Conservation (phyloP, 2,888 invertebrate species). For the Harmothoe impar region DNA sequence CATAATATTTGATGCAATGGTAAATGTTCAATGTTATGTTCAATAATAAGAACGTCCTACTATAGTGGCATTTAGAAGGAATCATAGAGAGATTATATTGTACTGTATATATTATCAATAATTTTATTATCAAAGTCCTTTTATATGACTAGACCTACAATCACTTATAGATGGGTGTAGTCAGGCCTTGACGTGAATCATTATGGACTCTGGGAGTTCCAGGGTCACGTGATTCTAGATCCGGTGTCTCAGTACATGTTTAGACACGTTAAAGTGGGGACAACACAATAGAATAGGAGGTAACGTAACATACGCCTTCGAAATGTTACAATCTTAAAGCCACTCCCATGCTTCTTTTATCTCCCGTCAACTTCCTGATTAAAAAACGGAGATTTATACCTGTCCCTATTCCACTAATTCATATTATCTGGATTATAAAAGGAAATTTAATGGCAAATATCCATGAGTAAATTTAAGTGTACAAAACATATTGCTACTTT, state of each 20-base stretch:
- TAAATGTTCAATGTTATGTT: conserved; percentile 46
- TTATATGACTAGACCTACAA: conserved; percentile 40
- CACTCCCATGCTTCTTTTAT: not conserved
- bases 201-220: conserved; percentile 44
- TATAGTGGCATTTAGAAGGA: conserved; percentile 34
- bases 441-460: not conserved
- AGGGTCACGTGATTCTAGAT: conserved; percentile 38
- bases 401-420: not conserved
- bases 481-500: not conserved
- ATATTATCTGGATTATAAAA: not conserved
- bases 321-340: not conserved
- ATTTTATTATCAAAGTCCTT: conserved; percentile 42
- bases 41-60: conserved; percentile 10
- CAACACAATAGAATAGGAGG: not conserved
- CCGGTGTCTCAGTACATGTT: not conserved
- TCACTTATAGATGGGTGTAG: conserved; percentile 41
- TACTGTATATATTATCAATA: conserved; percentile 51
- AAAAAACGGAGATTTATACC: not conserved
- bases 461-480: not conserved
- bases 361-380: conserved; percentile 1
- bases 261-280: no score
- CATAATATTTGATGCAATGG: conserved; percentile 51
- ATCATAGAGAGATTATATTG: conserved; percentile 61
- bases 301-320: not conserved
- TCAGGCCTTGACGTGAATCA: conserved; percentile 5